Conservation (phyloP, 2,888 invertebrate genomes). For the Tipula lateralis region DNA sequence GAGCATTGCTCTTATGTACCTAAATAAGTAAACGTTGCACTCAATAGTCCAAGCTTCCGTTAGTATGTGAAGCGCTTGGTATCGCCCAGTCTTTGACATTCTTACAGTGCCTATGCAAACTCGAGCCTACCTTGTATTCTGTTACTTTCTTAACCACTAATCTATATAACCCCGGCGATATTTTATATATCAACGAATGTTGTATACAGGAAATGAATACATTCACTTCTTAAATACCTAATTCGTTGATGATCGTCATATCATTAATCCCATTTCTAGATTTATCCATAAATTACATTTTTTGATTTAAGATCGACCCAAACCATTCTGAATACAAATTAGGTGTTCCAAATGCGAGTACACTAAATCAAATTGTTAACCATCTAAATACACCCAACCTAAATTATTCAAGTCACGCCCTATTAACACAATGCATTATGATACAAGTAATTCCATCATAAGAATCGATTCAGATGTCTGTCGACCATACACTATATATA, state of each 20-base stretch:
- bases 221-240: not conserved
- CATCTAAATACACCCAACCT: not conserved
- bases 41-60: too few relatives aligned
- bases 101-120: too few relatives aligned
- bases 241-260: not conserved
- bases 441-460: not conserved
- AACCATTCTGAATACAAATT: not conserved
- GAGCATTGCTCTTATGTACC: too few relatives aligned
- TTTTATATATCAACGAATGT: not conserved
- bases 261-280: not conserved
- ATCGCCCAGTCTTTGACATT: too few relatives aligned
- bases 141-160: too few relatives aligned
- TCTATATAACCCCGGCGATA: too few relatives aligned
- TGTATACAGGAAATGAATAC: not conserved
- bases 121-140: too few relatives aligned
- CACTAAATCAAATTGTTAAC: not conserved
- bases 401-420: not conserved
- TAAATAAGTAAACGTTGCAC: too few relatives aligned
- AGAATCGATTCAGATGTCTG: not conserved
- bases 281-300: not conserved
- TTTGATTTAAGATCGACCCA: not conserved
- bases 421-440: not conserved
- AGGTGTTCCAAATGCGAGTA: not conserved
- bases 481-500: not conserved
- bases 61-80: too few relatives aligned